phyloP scores from a whole-genome alignment of 1,140 invertebrate species.

The Cyclargus thomasi region DNA sequence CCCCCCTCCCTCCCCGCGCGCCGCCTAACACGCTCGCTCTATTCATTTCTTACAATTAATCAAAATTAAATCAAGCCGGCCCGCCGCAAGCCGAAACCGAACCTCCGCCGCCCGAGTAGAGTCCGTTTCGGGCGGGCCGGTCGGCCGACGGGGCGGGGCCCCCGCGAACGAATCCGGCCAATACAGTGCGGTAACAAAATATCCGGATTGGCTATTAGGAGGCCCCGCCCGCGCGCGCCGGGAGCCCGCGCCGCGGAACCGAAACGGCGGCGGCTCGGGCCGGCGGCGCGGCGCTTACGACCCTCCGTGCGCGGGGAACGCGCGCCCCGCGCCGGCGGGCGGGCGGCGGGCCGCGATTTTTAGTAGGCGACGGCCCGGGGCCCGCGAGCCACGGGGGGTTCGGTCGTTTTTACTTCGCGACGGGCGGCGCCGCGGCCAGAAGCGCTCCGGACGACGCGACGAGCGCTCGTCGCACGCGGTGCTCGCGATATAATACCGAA shows the following conservation, averaged over 20 bases:
- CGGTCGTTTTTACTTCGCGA: slow-evolving; percentile 43
- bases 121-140: slow-evolving; percentile 33
- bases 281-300: slow-evolving; percentile 26
- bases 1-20: not conserved
- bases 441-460: slow-evolving; percentile 54
- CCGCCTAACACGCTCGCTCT: slow-evolving; percentile 31
- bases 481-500: slow-evolving; percentile 7
- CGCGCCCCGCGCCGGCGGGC: slow-evolving; percentile 22
- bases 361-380: slow-evolving; percentile 31
- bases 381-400: slow-evolving; percentile 39
- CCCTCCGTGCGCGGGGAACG: slow-evolving; percentile 15
- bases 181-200: slow-evolving; percentile 76
- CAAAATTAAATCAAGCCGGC: slow-evolving; percentile 63
- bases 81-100: slow-evolving; percentile 28
- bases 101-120: slow-evolving; percentile 30
- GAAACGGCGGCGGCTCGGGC: slow-evolving; percentile 34
- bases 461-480: slow-evolving; percentile 43
- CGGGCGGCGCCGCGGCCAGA: slow-evolving; percentile 52
- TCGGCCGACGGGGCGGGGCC: slow-evolving; percentile 54
- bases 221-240: slow-evolving; percentile 58
- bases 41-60: slow-evolving; percentile 70
- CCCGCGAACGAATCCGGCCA: slow-evolving; percentile 72
- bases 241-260: slow-evolving; percentile 20
- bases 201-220: slow-evolving; percentile 75
- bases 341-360: slow-evolving; percentile 43